Evolutionary conservation across 2,888 invertebrate species (phyloP).

Genomic region (Acheta domesticus): DNA sequence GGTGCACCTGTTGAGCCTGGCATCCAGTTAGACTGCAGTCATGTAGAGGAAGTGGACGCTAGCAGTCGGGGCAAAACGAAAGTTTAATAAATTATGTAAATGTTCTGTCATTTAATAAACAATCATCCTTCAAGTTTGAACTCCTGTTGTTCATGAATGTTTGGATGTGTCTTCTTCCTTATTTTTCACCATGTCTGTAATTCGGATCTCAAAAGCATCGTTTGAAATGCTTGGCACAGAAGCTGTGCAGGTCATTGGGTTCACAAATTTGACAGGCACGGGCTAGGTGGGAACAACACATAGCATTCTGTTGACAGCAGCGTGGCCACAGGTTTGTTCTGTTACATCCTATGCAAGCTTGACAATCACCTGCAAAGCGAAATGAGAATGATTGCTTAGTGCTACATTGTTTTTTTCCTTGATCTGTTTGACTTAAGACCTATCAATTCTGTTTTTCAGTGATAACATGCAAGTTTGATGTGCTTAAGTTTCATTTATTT

Average conservation of each 20-base stretch:
- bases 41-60: conserved; percentile 18
- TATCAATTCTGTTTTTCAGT: no score
- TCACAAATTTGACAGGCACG: conserved; percentile 48
- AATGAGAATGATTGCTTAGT: background rate
- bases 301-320: conserved; percentile 46
- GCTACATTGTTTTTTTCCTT: no score
- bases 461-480: no score
- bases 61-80: conserved; percentile 18
- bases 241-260: conserved; percentile 45
- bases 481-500: no score
- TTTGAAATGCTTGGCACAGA: conserved; percentile 48
- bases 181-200: no score
- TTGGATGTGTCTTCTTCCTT: background rate
- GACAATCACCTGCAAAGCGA: conserved; percentile 45
- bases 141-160: background rate
- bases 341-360: conserved; percentile 42
- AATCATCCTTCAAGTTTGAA: conserved; percentile 18
- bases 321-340: conserved; percentile 47
- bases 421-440: no score
- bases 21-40: conserved; percentile 6
- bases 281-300: conserved; percentile 48
- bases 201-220: conserved; percentile 42
- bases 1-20: background rate
- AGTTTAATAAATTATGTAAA: conserved; percentile 18
- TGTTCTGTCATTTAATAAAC: conserved; percentile 18